Base-by-base conservation (phyloP, 1,140 invertebrate species). In the Leptonema lineaticorne region DNA sequence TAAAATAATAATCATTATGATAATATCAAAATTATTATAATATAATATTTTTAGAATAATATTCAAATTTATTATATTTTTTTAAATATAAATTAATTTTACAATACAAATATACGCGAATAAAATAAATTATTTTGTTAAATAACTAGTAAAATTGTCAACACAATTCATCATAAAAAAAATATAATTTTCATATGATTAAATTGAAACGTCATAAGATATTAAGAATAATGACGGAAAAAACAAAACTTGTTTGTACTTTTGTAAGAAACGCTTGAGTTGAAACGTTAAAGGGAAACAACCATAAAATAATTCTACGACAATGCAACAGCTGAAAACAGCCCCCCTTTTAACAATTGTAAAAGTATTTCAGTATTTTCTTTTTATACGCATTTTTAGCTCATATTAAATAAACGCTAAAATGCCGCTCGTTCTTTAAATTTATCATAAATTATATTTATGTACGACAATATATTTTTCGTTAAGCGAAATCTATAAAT, bases 291-390 rank as follows among this genome's bases (percentile, higher is more conserved):
- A 66, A 26, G 48, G 64, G 63, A 48, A 45, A 24, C 46, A 66
- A 57, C 48, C 48, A 57, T 66, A 29, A 66, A 66, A 66, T 66
- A 57, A 66, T 26, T 56, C 64, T 48, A 3, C n/a, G 6, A n/a
- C 26, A 5, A 9, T 26, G 50, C 50, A 56, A 59, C 57, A 59
- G 24, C 28, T 59, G 57, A 33, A 33, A 22, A 16, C 29, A 16
- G 7, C 57, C 57, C 18, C 50, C 29, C 29, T 11, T 6, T 6
- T 9, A 46, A 56, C 50, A 24, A 56, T 56, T 5, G 18, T 26
- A 9, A 46, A 46, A 46, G 16, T 16, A 46, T 16, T 9, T 4
- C 41, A 5, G 5, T 33, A 6, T 33, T 33, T 33, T 33, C 5
- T 33, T 46, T 16, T 46, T 16, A 46, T 3, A 46, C 41, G 41